Conservation (phyloP, 2,113 vertebrate species). For the Willisornis vidua region DNA sequence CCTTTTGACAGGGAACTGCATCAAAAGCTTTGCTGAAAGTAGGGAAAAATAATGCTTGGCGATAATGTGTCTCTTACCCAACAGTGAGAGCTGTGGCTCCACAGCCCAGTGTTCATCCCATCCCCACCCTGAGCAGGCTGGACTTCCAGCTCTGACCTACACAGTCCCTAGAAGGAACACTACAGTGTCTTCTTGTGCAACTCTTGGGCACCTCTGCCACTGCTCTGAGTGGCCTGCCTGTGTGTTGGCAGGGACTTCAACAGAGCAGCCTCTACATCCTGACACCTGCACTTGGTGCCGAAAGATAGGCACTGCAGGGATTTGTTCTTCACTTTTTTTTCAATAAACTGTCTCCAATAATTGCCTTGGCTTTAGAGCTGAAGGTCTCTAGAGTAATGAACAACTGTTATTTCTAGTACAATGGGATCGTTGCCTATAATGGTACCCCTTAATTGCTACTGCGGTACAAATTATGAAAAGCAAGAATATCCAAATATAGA, state of each 20-base stretch:
- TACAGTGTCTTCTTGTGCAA: neutral
- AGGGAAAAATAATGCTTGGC: neutral
- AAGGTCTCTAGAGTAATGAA: slow-evolving; percentile 40
- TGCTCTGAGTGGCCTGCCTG: neutral
- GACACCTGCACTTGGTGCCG: neutral
- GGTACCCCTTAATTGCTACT: slow-evolving; percentile 29
- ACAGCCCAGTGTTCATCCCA: neutral
- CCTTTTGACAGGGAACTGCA: neutral
- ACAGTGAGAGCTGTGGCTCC: rapidly evolving
- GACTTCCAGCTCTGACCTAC: neutral
- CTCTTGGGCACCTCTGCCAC: neutral
- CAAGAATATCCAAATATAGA: slow-evolving; percentile 16
- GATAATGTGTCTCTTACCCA: rapidly evolving
- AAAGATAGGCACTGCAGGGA: neutral
- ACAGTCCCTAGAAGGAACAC: neutral
- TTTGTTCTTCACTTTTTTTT: slow-evolving; percentile 6
- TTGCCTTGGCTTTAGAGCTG: slow-evolving; percentile 11
- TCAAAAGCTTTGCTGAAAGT: neutral
- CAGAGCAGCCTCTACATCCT: neutral
- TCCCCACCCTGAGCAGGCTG: rapidly evolving
- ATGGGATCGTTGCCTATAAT: slow-evolving; percentile 12
- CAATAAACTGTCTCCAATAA: neutral
- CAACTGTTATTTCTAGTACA: slow-evolving; percentile 45
- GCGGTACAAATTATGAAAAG: slow-evolving; percentile 18
- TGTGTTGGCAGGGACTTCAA: neutral